A percentile compares a stretch with the other conserved stretches of the same genome.
Conservation (phyloP, 2,113 vertebrate species). For the Gambusia holbrooki region DNA sequence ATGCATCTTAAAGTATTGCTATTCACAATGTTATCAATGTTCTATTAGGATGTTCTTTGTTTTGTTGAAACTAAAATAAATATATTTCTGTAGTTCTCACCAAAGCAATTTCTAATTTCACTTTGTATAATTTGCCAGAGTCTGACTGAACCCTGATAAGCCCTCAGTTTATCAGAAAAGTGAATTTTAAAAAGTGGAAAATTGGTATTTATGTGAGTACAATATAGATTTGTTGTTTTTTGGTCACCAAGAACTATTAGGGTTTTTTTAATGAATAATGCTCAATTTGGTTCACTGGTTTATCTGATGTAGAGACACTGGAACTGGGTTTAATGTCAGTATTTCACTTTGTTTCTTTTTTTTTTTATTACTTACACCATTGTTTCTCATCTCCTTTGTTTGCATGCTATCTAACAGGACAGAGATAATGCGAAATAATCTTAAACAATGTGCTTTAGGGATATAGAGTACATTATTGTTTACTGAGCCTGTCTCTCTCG, state of each 20-base stretch:
- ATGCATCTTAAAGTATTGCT: too few species aligned
- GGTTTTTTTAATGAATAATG: neutral
- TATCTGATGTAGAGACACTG: neutral
- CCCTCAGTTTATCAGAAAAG: neutral
- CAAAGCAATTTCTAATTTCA: too few species aligned
- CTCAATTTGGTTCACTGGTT: neutral
- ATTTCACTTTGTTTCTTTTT: neutral
- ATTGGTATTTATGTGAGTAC: neutral
- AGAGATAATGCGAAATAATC: constrained; percentile 25
- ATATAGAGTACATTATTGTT: constrained; percentile 13
- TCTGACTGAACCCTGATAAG: too few species aligned
- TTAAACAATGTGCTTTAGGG: constrained; percentile 31
- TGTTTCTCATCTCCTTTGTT: constrained; percentile 10
- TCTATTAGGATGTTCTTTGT: too few species aligned
- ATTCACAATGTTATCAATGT: too few species aligned
- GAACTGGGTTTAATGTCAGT: neutral
- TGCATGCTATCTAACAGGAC: constrained; percentile 14
- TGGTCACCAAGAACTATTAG: neutral
- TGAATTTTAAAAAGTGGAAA: neutral
- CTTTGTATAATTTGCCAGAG: too few species aligned
- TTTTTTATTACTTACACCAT: neutral
- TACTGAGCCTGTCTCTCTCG: constrained; percentile 20
- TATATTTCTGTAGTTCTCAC: too few species aligned
- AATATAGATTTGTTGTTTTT: neutral
- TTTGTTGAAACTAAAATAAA: too few species aligned